A percentile compares a stretch with the other conserved stretches of the same genome.
These are phyloP conservation scores for Pseudomugil tenellus DNA, from an alignment of 2,797 vertebrate genomes.

Conservation along the genomic window DNA sequence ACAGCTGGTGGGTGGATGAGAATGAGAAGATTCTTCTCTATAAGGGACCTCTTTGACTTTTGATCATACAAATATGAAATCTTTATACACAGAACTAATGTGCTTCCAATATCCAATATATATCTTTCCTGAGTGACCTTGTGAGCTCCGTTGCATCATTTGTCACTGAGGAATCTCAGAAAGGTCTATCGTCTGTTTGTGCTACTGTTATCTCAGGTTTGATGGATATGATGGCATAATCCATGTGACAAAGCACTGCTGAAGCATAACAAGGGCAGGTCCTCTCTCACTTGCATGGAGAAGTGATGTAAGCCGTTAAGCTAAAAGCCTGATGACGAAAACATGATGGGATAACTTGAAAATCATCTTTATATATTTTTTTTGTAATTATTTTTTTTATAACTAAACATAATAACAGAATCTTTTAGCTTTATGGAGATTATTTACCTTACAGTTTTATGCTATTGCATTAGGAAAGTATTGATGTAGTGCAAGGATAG, in stretches of 20 bases:
- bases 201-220: slow-evolving; percentile 39
- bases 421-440: no score
- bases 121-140: slow-evolving; percentile 13
- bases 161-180: slow-evolving; percentile 21
- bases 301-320: slow-evolving; percentile 26
- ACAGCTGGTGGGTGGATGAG: slow-evolving; percentile 49
- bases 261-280: slow-evolving; percentile 15
- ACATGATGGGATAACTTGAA: slow-evolving; percentile 25
- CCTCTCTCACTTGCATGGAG: not conserved
- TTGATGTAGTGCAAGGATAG: no score
- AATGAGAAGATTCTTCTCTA: slow-evolving; percentile 33
- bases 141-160: slow-evolving; percentile 13
- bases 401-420: slow-evolving; percentile 15
- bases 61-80: slow-evolving; percentile 22
- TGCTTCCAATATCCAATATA: slow-evolving; percentile 8
- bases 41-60: slow-evolving; percentile 40
- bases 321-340: slow-evolving; percentile 39
- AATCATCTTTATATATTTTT: not conserved
- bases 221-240: slow-evolving; percentile 34
- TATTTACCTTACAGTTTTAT: no score
- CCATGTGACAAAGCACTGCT: slow-evolving; percentile 35
- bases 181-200: slow-evolving; percentile 21
- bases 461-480: no score
- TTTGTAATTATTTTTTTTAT: no score
- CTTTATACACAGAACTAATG: slow-evolving; percentile 25